Percentiles rank a stretch among this genome's conserved stretches.
Conservation (phyloP, 2,888 invertebrate species). For the Leucoma salicis region DNA sequence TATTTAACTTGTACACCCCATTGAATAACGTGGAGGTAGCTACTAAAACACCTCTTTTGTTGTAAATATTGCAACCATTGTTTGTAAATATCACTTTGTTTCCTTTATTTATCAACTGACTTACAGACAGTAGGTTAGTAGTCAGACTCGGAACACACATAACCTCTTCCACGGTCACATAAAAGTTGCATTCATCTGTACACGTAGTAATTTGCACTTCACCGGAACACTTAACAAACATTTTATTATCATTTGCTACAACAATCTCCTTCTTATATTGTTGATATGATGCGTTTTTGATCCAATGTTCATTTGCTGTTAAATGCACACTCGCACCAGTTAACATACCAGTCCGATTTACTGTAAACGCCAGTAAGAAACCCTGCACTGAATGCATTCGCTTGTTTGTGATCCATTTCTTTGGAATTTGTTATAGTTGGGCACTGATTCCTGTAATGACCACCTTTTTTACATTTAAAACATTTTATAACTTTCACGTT, state of each 20-base stretch:
- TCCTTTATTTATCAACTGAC: constrained; percentile 20
- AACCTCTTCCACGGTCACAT: not conserved
- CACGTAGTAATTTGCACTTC: not conserved
- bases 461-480: not conserved
- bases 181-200: not conserved
- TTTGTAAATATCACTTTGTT: constrained; percentile 13
- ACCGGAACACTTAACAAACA: not conserved
- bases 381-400: constrained; percentile 3
- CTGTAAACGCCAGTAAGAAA: constrained; percentile 1
- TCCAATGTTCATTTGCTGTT: not conserved
- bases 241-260: not conserved
- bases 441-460: not conserved
- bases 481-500: not conserved
- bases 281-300: not conserved
- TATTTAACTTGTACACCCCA: constrained; percentile 21
- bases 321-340: not conserved
- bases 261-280: not conserved
- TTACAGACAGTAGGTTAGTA: constrained; percentile 22
- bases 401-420: not conserved
- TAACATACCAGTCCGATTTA: constrained; percentile 1
- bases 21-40: constrained; percentile 10
- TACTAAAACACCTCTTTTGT: constrained; percentile 8
- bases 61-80: constrained; percentile 11
- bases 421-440: not conserved
- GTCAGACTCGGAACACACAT: constrained; percentile 20